These are phyloP conservation scores for Dicentrarchus labrax DNA, from an alignment of 2,113 vertebrate species.

Conservation along the genomic window DNA sequence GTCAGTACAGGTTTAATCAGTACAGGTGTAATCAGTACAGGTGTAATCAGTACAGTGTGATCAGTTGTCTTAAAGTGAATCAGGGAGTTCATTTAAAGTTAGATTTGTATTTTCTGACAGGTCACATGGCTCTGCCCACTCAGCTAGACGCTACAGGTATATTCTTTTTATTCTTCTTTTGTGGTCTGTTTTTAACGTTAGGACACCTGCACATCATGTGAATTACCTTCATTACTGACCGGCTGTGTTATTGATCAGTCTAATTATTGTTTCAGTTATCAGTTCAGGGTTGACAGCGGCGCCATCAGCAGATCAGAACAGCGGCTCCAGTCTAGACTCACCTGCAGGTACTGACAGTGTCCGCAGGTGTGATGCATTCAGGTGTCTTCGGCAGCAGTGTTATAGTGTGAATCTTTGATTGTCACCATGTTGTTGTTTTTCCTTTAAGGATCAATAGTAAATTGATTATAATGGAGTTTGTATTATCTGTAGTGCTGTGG, in stretches of 20 bases:
- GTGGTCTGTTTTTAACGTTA: not conserved
- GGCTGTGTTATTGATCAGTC: not conserved
- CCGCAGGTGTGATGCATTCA: not conserved
- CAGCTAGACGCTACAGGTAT: constrained; percentile 56
- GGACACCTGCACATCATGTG: not conserved
- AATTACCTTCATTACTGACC: not conserved
- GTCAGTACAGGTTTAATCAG: no score
- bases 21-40: not conserved
- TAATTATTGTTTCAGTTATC: not conserved
- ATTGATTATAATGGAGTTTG: no score
- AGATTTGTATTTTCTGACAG: constrained; percentile 22
- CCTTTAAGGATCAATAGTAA: no score
- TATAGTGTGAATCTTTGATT: no score
- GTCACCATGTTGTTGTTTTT: no score
- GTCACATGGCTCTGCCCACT: constrained; percentile 37
- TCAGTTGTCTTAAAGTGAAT: not conserved
- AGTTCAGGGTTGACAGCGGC: not conserved
- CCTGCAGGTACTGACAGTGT: constrained; percentile 61
- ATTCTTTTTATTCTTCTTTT: not conserved
- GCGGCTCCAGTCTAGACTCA: constrained; percentile 51
- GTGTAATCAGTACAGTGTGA: not conserved
- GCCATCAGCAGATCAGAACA: constrained; percentile 12
- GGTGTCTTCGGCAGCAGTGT: no score
- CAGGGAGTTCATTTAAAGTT: not conserved
- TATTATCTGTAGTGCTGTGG: no score